Conservation (phyloP, 2,113 vertebrate genomes). For the Crotalus horridus region DNA sequence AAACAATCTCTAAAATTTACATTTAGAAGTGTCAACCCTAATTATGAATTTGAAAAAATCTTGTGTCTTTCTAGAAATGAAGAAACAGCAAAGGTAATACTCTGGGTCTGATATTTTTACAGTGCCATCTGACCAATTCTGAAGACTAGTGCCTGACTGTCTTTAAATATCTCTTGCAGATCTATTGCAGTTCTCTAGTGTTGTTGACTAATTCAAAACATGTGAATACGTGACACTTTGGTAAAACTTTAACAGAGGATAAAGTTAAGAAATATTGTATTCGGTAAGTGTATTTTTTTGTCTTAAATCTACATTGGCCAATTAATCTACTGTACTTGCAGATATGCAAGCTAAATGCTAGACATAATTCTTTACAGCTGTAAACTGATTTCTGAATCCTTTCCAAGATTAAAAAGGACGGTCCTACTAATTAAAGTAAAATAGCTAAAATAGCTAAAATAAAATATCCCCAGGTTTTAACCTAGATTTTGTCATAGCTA, state of each 20-base stretch:
- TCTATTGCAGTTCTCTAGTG: not conserved
- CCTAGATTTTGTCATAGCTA: not conserved
- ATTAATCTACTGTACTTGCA: not conserved
- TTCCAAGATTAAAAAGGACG: not conserved
- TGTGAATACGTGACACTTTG: not conserved
- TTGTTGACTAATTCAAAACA: constrained; percentile 5
- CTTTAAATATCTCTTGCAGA: not conserved
- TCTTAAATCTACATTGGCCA: not conserved
- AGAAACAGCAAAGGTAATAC: not conserved
- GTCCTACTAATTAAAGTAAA: constrained; percentile 14
- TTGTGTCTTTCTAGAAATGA: not conserved
- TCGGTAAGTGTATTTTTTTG: constrained; percentile 4
- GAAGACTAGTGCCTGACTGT: not conserved
- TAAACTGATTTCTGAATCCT: constrained; percentile 31
- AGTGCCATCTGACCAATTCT: not conserved
- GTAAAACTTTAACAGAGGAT: not conserved
- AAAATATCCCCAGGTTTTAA: not conserved
- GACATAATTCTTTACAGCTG: constrained; percentile 4
- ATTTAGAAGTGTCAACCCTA: not conserved
- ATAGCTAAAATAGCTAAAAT: not conserved
- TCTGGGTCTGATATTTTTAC: not conserved
- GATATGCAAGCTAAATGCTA: not conserved
- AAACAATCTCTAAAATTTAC: not conserved
- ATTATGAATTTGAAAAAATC: not conserved
- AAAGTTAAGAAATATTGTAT: not conserved